A percentile compares a stretch with the other conserved stretches of the same genome.
These are phyloP conservation scores for Philereme vetulata DNA, from an alignment of 2,888 invertebrate species.

Conservation along the genomic window DNA sequence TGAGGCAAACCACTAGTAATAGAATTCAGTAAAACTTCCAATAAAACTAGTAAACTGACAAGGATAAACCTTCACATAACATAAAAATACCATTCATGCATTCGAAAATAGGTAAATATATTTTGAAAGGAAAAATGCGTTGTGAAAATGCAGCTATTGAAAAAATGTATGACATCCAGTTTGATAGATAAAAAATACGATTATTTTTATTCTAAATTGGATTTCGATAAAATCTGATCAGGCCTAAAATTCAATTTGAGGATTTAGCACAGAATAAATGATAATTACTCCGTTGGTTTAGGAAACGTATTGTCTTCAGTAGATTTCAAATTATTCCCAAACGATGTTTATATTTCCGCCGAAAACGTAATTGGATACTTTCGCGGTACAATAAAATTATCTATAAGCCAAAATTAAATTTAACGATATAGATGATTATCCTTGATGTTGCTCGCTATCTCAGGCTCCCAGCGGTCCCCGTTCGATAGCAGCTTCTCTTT, in stretches of 20 bases:
- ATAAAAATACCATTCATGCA: too few species aligned
- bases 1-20: too few species aligned
- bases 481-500: constrained; percentile 98
- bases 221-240: constrained; percentile 9
- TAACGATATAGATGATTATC: constrained; percentile 73
- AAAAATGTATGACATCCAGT: background rate
- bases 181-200: background rate
- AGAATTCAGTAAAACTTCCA: too few species aligned
- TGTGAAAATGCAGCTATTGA: too few species aligned
- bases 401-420: constrained; percentile 20
- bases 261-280: constrained; percentile 8
- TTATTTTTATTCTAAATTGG: constrained; percentile 10
- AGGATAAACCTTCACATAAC: too few species aligned
- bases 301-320: constrained; percentile 22
- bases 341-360: constrained; percentile 19
- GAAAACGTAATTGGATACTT: constrained; percentile 18
- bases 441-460: constrained; percentile 95
- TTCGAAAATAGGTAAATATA: background rate
- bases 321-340: constrained; percentile 24
- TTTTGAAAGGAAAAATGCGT: background rate
- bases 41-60: too few species aligned
- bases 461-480: constrained; percentile 99
- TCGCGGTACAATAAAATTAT: constrained; percentile 19
- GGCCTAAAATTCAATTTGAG: constrained; percentile 20
- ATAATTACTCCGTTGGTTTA: constrained; percentile 11